Conservation (phyloP, 1,140 invertebrate species). For the Drosophila ercepeae region DNA sequence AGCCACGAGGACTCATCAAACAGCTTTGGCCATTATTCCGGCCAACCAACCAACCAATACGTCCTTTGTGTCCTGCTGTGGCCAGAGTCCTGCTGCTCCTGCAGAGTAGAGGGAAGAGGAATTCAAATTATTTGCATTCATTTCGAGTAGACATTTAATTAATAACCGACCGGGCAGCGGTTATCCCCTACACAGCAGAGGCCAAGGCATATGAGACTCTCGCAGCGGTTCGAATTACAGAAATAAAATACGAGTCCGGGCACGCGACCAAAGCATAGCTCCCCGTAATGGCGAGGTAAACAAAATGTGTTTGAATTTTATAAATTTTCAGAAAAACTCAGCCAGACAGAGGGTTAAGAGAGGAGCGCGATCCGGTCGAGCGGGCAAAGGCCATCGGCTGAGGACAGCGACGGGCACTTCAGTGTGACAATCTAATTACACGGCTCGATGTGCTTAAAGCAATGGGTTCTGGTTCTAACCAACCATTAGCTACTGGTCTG, state of each 20-base stretch:
- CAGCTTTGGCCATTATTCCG: conserved; percentile 3
- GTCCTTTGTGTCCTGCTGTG: conserved; percentile 17
- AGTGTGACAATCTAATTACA: conserved; percentile 80
- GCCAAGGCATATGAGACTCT: conserved; percentile 31
- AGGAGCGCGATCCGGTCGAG: conserved; percentile 38
- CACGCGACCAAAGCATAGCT: conserved; percentile 29
- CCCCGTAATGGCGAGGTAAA: conserved; percentile 5
- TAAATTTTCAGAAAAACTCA: neutral
- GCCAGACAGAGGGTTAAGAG: neutral
- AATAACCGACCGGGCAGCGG: conserved; percentile 27
- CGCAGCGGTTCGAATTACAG: conserved; percentile 16
- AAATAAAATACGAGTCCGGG: conserved; percentile 15
- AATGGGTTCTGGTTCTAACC: conserved; percentile 24
- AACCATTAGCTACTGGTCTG: conserved; percentile 2
- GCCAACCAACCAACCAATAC: conserved; percentile 15
- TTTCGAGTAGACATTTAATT: conserved; percentile 43
- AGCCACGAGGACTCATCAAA: neutral
- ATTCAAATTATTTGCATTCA: conserved; percentile 44
- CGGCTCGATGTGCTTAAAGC: conserved; percentile 65
- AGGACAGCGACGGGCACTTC: conserved; percentile 50
- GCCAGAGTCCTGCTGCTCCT: conserved; percentile 3
- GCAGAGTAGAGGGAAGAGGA: conserved; percentile 2
- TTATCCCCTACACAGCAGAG: conserved; percentile 17
- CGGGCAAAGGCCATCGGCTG: conserved; percentile 37
- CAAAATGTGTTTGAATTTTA: conserved; percentile 4